Percentiles rank a stretch among this genome's conserved stretches.
Evolutionary conservation across 1,140 invertebrate genomes (phyloP).

Genomic region (Galendromus occidentalis): DNA sequence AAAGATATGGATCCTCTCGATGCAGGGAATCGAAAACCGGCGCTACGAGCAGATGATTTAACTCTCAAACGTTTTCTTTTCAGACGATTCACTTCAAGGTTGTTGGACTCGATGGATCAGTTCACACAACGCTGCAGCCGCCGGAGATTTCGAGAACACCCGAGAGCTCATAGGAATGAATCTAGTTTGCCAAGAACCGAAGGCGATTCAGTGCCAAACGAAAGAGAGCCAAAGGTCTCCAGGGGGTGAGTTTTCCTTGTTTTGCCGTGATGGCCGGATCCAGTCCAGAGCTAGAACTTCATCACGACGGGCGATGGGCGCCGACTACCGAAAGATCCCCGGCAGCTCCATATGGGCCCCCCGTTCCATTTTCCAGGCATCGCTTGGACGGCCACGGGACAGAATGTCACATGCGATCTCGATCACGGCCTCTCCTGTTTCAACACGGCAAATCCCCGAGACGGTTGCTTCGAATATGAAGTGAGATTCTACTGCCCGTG

Average conservation of each 20-base stretch:
- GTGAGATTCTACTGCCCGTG: slow-evolving; percentile 27
- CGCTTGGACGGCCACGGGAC: slow-evolving; percentile 11
- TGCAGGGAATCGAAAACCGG: too few species aligned
- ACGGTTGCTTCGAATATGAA: slow-evolving; percentile 25
- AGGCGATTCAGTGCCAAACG: slow-evolving; percentile 16
- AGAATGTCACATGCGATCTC: slow-evolving; percentile 24
- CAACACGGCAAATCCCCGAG: slow-evolving; percentile 21
- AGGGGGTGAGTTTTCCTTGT: background rate
- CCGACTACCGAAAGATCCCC: background rate
- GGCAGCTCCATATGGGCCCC: background rate
- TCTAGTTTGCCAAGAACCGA: slow-evolving; percentile 16
- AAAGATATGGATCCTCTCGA: too few species aligned
- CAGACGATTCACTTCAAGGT: slow-evolving; percentile 11
- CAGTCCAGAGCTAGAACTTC: too few species aligned
- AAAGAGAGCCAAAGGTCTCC: background rate
- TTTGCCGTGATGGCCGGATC: background rate
- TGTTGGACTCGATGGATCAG: slow-evolving; percentile 25
- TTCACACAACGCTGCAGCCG: slow-evolving; percentile 14
- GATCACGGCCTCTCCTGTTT: slow-evolving; percentile 24
- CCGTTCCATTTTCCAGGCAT: background rate
- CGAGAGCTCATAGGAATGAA: background rate
- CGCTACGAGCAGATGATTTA: too few species aligned
- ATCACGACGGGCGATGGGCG: background rate
- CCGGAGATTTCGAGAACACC: slow-evolving; percentile 17
- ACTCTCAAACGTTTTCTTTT: background rate